phyloP scores from a whole-genome alignment of 2,113 vertebrate genomes.

The Gila orcuttii region DNA sequence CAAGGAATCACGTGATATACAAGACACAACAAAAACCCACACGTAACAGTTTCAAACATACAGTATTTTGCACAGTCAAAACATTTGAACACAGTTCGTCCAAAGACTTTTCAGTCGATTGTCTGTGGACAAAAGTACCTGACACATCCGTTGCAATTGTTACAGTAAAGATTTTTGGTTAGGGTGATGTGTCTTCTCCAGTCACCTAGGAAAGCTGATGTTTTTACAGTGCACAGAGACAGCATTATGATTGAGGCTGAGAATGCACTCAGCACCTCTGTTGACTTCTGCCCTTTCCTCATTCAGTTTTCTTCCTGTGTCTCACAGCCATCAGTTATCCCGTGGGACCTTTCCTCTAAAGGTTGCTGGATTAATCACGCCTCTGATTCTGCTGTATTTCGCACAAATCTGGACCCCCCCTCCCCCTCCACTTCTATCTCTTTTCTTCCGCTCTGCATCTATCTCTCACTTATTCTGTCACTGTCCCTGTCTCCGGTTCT shows the following conservation, averaged over 20 bases:
- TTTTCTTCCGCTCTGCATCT: constrained; percentile 21
- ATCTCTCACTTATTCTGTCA: constrained; percentile 53
- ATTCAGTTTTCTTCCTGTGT: constrained; percentile 60
- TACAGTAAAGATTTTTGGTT: constrained; percentile 1
- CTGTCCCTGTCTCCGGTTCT: constrained; percentile 41
- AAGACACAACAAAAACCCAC: too few relatives aligned
- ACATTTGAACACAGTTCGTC: neutral
- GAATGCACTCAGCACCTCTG: constrained; percentile 37
- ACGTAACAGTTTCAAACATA: neutral
- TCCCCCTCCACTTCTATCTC: constrained; percentile 55
- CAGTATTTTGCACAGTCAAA: neutral
- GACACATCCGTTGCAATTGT: neutral
- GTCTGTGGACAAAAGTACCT: neutral
- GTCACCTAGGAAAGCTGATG: constrained; percentile 14
- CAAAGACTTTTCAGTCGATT: neutral
- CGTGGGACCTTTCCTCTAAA: constrained; percentile 71
- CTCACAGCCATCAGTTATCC: constrained; percentile 68
- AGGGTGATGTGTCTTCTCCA: neutral
- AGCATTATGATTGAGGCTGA: constrained; percentile 29
- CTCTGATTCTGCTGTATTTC: constrained; percentile 59
- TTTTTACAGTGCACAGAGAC: neutral
- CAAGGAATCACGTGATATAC: too few relatives aligned
- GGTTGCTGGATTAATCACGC: constrained; percentile 76
- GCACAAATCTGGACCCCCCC: constrained; percentile 21
- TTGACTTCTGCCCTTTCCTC: constrained; percentile 68